A percentile compares a stretch with the other conserved stretches of the same genome.
Evolutionary conservation across 2,113 vertebrate species (phyloP).

Genomic region (Apeltes quadracus): DNA sequence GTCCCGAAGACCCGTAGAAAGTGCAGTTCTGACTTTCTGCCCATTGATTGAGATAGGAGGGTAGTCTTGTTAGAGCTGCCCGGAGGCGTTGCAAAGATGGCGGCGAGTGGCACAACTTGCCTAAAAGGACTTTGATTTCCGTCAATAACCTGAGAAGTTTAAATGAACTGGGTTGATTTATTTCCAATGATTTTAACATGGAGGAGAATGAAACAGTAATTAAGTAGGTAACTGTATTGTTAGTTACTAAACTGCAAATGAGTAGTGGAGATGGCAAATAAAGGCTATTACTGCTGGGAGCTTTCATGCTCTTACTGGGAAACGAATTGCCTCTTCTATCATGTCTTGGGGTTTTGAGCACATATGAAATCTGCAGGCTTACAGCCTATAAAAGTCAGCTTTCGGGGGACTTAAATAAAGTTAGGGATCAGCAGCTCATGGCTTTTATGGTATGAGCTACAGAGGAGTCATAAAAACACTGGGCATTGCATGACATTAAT

Average conservation of each 20-base stretch:
- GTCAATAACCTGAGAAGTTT: not conserved
- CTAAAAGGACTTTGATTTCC: too few species aligned
- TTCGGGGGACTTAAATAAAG: constrained; percentile 15
- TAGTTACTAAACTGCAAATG: not conserved
- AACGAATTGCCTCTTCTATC: not conserved
- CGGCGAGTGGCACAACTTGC: too few species aligned
- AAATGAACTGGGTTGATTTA: not conserved
- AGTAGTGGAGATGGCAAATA: not conserved
- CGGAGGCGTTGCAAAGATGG: too few species aligned
- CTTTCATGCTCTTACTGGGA: not conserved
- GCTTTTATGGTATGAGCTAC: constrained; percentile 18
- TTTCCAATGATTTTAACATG: not conserved
- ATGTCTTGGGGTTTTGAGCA: not conserved
- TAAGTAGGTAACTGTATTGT: not conserved
- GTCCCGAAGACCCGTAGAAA: too few species aligned
- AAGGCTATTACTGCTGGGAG: not conserved
- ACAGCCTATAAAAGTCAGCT: not conserved
- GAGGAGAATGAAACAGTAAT: not conserved
- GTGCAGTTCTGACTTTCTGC: too few species aligned
- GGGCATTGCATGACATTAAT: constrained; percentile 12
- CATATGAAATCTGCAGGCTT: constrained; percentile 1
- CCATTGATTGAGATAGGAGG: too few species aligned
- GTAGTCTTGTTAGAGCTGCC: too few species aligned
- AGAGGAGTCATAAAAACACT: constrained; percentile 1
- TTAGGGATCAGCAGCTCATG: constrained; percentile 6